Percentiles rank a stretch among this genome's conserved stretches.
phyloP scores from a whole-genome alignment of 2,888 invertebrate species.

The Cepaea hortensis region DNA sequence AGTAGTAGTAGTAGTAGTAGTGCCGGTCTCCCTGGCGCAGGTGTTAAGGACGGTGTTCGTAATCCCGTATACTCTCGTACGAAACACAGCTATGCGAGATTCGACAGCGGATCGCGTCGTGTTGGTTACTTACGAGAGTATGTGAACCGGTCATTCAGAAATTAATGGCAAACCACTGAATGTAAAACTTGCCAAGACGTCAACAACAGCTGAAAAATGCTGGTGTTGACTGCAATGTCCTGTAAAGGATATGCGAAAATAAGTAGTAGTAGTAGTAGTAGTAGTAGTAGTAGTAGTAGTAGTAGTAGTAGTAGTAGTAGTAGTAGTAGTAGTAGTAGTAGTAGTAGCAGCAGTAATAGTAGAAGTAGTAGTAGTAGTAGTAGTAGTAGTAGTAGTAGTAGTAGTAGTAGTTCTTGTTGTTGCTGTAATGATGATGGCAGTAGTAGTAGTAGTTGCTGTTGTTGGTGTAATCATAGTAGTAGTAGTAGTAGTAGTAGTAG shows the following conservation, averaged over 20 bases:
- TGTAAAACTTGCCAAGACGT: too few species aligned
- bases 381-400: not conserved
- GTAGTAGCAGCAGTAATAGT: not conserved
- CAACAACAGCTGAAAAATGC: too few species aligned
- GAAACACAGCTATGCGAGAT: too few species aligned
- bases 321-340: too few species aligned
- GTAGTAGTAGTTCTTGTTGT: not conserved
- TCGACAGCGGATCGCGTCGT: too few species aligned
- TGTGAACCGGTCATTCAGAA: too few species aligned
- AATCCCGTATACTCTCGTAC: too few species aligned
- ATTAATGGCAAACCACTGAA: too few species aligned
- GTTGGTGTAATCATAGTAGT: not conserved
- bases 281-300: not conserved
- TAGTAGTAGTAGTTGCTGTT: not conserved
- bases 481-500: not conserved
- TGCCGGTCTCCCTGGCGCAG: not conserved
- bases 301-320: not conserved
- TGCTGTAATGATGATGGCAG: not conserved
- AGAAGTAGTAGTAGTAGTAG: not conserved
- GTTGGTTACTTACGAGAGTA: too few species aligned
- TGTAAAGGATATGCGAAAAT: too few species aligned
- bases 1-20: not conserved
- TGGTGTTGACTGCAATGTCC: too few species aligned
- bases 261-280: not conserved
- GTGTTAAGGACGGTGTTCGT: not conserved